These are phyloP conservation scores for Coptodon bakossiorum DNA, from an alignment of 2,113 vertebrate genomes.

Conservation along the genomic window DNA sequence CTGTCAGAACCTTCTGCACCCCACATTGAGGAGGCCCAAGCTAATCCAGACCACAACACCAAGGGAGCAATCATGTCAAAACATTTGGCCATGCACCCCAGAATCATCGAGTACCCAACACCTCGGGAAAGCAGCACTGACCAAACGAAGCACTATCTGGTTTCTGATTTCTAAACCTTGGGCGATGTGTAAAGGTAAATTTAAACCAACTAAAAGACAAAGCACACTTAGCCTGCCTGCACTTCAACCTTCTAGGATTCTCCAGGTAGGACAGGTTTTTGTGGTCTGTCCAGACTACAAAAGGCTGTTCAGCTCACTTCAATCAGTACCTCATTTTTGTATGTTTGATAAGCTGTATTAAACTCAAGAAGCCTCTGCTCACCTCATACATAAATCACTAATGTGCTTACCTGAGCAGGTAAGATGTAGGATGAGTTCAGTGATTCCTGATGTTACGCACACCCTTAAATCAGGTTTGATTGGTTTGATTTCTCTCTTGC, in stretches of 20 bases:
- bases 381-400: background rate
- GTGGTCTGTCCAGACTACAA: background rate
- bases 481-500: background rate
- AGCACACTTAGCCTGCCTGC: background rate
- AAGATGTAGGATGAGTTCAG: background rate
- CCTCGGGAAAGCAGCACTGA: background rate
- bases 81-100: background rate
- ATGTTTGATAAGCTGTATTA: background rate
- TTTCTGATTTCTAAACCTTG: background rate
- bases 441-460: background rate
- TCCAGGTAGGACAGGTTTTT: background rate
- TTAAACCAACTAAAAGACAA: background rate
- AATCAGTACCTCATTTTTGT: background rate
- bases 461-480: background rate
- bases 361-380: background rate
- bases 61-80: background rate
- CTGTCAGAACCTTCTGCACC: background rate
- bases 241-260: background rate
- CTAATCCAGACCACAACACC: background rate
- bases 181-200: background rate
- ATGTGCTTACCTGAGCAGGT: background rate
- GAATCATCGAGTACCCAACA: background rate
- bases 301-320: background rate
- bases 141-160: background rate
- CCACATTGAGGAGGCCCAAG: background rate